Base-by-base conservation (phyloP, 2,888 invertebrate species). In the Andricus quercusramuli region DNA sequence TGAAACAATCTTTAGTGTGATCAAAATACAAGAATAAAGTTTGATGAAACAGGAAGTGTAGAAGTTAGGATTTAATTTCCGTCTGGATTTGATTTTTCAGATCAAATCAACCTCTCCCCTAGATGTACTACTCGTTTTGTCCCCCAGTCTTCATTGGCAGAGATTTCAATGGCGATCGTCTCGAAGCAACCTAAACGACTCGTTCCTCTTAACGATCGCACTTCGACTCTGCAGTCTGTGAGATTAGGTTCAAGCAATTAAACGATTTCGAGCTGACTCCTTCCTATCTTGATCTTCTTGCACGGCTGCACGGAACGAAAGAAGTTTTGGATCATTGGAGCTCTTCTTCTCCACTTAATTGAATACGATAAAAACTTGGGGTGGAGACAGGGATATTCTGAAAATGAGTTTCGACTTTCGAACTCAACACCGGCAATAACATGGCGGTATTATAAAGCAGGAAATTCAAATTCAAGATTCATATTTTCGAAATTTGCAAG, bases 221-320 rank as follows among this genome's bases (percentile, higher is more conserved):
- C 56, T 29, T 65, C 74, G 77, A 74, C 47, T 66, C 80, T 79
- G 64, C 74, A 82, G 80, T 84, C 84, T 82, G 78, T 76, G 77
- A 85, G 85, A 85, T 86, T 86, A 85, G 83, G 85, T 85, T 85
- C 84, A 77, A 81, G 78, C 85, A 85, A 85, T 86, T 83, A 86
- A 85, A 82, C 78, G 84, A 84, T 79, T 83, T 80, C 79, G 62
- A 76, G 79, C 78, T 78, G 76, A 79, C 29, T 64, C 17, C 65
- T 74, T 64, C 17, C 65, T 74, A 78, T 79, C 80, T 77, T 44
- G 78, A 80, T 78, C 41, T 79, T 37, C 37, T 64, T 65, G 29
- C 77, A 77, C 62, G 77, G 78, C 64, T 74, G 37, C 22, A 64
- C 32, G 74, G n/a, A 62, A 59, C 74, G 74, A 74, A 74, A 74